Percentiles rank a stretch among this genome's conserved stretches.
phyloP scores from a whole-genome alignment of 2,797 vertebrate genomes.

The Tangara arthus region DNA sequence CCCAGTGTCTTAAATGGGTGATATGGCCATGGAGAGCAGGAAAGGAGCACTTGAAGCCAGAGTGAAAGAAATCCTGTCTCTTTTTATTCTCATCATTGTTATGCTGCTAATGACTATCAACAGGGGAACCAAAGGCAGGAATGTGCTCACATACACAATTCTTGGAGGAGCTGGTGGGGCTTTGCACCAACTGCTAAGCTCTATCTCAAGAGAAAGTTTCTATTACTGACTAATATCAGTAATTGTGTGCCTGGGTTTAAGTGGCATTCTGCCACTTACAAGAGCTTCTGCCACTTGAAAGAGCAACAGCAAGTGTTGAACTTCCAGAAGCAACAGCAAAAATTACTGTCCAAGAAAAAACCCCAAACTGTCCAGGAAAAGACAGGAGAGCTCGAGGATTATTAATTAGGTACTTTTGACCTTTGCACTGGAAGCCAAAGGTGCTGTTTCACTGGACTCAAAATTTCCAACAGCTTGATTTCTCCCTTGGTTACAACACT shows the following conservation, averaged over 20 bases:
- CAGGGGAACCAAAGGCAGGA: background rate
- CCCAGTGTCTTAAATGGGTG: background rate
- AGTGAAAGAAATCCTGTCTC: background rate
- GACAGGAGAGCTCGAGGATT: background rate
- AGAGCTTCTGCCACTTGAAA: background rate
- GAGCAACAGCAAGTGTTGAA: background rate
- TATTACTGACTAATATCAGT: background rate
- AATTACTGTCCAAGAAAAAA: background rate
- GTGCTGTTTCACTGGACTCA: background rate
- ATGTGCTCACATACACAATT: background rate
- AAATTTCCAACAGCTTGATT: background rate
- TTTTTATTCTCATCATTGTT: background rate
- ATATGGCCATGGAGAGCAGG: background rate
- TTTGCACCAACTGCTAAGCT: background rate
- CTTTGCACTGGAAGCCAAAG: background rate
- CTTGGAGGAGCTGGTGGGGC: background rate
- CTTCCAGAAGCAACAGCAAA: background rate
- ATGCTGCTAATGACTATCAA: background rate
- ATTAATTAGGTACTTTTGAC: background rate
- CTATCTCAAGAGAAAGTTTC: background rate
- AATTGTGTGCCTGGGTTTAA: background rate
- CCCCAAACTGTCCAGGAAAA: background rate
- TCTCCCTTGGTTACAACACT: background rate
- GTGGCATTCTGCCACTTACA: background rate
- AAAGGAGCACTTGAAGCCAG: background rate